Evolutionary conservation across 2,113 vertebrate genomes (phyloP), one percentile per base, ranked within the genome.

Genomic region (Neolamprologus tretocephalus): DNA sequence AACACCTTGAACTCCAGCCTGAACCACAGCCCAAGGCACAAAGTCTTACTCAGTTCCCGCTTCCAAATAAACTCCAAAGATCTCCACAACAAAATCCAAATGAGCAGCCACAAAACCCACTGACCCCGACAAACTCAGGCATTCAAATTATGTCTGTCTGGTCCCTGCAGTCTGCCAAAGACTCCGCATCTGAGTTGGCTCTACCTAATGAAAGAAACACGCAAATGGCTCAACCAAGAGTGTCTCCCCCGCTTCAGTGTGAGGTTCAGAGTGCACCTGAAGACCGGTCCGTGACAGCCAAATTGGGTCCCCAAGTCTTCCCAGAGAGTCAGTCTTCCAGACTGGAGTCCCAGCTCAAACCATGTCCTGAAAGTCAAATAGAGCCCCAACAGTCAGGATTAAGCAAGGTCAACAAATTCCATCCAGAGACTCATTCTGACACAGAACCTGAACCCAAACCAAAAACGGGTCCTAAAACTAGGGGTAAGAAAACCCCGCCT

Each of bases 91-190:
- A 1, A 13, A 37, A 26, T 16, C 11, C 73, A 11, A 45, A 49
- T 2, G 28, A 11, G 4, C n/a, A 13, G 14, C 19, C 51, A 37
- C 8, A 9, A 23, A 51, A 8, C 55, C 68, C 33, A 6, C 40
- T 71, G 37, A 54, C 23, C 4, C 71, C 21, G 1, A 10, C 42
- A 9, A 28, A 86, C 5, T 14, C 83, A 2, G 84, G 81, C 11
- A 79, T 95, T 53, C 86, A 92, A 12, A 94, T 93, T 19, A 16
- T 87, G 5, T 95, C 93, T 0, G 91, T 94, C 40, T 94, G 93
- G 93, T 94, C 94, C 4, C 31, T 94, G 58, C 85, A 84, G 45
- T 13, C 78, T 26, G 6, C 13, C 14, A 8, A 47, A 35, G n/a
- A 5, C 14, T 13, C 49, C 12, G 5, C 53, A 28, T 16, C 37